These are phyloP conservation scores for Glaucidium brasilianum DNA, from an alignment of 2,113 vertebrate genomes.

Conservation along the genomic window DNA sequence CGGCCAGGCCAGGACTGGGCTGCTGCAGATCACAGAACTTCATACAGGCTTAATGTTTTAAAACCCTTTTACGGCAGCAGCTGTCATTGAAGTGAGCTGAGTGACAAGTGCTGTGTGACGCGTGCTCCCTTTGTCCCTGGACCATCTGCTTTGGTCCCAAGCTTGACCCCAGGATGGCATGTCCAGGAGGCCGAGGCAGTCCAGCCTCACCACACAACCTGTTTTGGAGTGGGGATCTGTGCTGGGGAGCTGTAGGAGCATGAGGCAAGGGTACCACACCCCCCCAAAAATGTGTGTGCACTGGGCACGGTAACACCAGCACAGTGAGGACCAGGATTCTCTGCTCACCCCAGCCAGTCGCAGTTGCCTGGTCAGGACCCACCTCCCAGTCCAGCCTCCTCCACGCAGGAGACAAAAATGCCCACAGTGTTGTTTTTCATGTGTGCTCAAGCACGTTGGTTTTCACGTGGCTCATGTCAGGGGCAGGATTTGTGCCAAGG, in stretches of 20 bases:
- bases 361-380: background rate
- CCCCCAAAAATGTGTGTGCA: fast-evolving
- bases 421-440: background rate
- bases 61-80: conserved; percentile 9
- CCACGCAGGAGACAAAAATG: background rate
- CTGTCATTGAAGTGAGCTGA: background rate
- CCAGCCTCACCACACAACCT: background rate
- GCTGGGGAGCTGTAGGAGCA: background rate
- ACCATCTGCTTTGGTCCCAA: background rate
- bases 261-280: background rate
- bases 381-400: background rate
- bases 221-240: background rate
- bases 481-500: background rate
- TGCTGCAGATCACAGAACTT: background rate
- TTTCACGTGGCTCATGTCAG: background rate
- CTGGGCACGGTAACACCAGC: background rate
- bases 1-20: background rate
- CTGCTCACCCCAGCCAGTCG: background rate
- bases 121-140: background rate
- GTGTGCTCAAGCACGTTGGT: background rate
- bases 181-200: background rate
- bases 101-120: background rate
- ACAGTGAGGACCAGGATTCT: background rate
- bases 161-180: background rate
- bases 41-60: background rate